phyloP scores from a whole-genome alignment of 2,797 vertebrate species.

The Sebastes jordani region DNA sequence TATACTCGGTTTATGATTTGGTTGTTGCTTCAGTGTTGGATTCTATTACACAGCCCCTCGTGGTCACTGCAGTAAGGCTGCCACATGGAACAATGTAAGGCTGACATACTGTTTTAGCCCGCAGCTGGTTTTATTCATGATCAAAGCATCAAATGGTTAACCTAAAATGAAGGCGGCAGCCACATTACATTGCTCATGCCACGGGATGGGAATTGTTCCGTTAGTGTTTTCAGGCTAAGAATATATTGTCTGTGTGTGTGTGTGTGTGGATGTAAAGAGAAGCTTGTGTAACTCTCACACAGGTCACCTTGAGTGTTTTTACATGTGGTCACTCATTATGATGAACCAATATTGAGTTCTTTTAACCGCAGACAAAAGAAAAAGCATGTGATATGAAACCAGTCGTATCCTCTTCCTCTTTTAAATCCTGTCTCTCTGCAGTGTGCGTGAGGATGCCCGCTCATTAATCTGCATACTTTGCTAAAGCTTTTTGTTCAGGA shows the following conservation, averaged over 20 bases:
- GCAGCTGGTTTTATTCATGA: conserved; percentile 6
- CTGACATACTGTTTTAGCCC: conserved; percentile 19
- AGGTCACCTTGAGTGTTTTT: neutral
- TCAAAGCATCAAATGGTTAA: conserved; percentile 26
- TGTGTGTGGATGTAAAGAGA: neutral
- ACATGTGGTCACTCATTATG: neutral
- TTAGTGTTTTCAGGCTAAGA: conserved; percentile 2
- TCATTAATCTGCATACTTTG: neutral
- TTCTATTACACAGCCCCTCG: conserved; percentile 6
- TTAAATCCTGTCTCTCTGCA: neutral
- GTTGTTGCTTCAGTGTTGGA: neutral
- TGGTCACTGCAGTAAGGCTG: conserved; percentile 8
- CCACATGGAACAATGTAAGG: conserved; percentile 1
- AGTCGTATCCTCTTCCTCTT: conserved; percentile 47
- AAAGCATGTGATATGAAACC: conserved; percentile 8
- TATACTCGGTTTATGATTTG: conserved; percentile 7
- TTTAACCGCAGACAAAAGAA: neutral
- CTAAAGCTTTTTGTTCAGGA: neutral
- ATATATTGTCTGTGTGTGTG: neutral
- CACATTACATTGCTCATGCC: neutral
- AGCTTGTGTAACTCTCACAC: neutral
- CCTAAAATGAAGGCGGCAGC: conserved; percentile 12
- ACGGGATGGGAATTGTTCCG: neutral
- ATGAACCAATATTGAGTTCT: neutral
- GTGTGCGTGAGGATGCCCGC: neutral